These are phyloP conservation scores for Drosophila tristis DNA, from an alignment of 1,140 invertebrate genomes.

Conservation along the genomic window DNA sequence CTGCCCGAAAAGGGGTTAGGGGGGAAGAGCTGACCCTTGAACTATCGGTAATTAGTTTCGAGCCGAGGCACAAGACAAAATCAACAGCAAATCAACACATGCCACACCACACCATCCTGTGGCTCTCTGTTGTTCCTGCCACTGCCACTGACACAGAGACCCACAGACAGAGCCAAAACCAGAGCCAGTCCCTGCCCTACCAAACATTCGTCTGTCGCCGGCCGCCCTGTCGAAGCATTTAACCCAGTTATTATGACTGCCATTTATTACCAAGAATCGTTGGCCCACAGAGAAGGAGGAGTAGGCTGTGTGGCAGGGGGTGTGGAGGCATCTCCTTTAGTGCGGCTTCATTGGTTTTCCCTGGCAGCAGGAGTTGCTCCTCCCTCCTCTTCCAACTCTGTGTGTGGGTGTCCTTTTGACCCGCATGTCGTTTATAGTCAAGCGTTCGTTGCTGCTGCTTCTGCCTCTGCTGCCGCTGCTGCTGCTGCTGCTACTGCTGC, in stretches of 20 bases:
- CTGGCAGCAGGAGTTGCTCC: not conserved
- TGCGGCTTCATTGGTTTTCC: conserved; percentile 45
- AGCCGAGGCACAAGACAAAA: conserved; percentile 54
- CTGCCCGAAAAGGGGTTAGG: not conserved
- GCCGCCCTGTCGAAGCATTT: conserved; percentile 55
- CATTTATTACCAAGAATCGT: conserved; percentile 73
- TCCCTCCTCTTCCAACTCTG: not conserved
- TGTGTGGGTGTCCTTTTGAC: conserved; percentile 78
- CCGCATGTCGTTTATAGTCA: conserved; percentile 76
- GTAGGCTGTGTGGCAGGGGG: not conserved
- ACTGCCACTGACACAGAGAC: conserved; percentile 65
- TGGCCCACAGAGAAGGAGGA: conserved; percentile 11
- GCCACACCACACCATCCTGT: conserved; percentile 1
- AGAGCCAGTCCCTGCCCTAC: not conserved
- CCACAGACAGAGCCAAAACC: conserved; percentile 33
- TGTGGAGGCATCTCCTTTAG: conserved; percentile 28
- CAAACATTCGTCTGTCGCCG: too few relatives aligned
- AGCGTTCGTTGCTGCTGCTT: conserved; percentile 29
- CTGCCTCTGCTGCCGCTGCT: conserved; percentile 9
- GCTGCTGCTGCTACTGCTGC: conserved; percentile 19
- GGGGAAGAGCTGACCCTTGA: conserved; percentile 58
- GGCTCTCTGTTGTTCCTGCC: not conserved
- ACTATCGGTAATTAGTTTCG: conserved; percentile 79
- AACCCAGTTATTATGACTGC: conserved; percentile 80
- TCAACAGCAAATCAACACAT: conserved; percentile 75